Evolutionary conservation across 2,113 vertebrate species (phyloP).

Genomic region (Murina feae): DNA sequence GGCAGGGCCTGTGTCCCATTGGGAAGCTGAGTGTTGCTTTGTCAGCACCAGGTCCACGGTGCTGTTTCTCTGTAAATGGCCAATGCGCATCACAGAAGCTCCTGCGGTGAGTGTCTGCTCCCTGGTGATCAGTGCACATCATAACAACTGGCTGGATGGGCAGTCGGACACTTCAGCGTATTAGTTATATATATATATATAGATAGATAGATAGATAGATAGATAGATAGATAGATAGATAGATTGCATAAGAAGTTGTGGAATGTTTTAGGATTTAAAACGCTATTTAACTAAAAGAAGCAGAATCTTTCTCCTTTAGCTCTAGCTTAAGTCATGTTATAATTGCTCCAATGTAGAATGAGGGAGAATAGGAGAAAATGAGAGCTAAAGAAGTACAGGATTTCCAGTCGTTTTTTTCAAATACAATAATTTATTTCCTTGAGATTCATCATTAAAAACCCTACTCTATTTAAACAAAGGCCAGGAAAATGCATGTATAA

Average conservation of each 20-base stretch:
- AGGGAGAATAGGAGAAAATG: not conserved
- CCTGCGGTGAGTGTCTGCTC: too few relatives aligned
- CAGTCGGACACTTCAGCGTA: too few relatives aligned
- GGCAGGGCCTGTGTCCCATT: too few relatives aligned
- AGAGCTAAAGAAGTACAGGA: not conserved
- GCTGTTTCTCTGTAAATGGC: too few relatives aligned
- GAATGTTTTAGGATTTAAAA: slow-evolving; percentile 45
- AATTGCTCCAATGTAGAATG: not conserved
- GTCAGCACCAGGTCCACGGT: too few relatives aligned
- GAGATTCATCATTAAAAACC: not conserved
- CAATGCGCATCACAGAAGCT: too few relatives aligned
- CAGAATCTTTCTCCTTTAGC: slow-evolving; percentile 10
- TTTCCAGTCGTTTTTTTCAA: not conserved
- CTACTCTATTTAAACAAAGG: slow-evolving; percentile 9
- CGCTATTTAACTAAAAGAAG: not conserved
- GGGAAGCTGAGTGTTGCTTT: too few relatives aligned
- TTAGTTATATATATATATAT: too few relatives aligned
- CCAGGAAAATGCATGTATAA: not conserved
- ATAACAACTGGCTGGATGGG: too few relatives aligned
- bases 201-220: too few relatives aligned
- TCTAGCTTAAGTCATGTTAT: not conserved
- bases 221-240: too few relatives aligned
- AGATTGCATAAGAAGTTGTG: not conserved
- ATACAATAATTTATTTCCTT: slow-evolving; percentile 34
- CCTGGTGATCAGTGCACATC: too few relatives aligned